Evolutionary conservation across 2,113 vertebrate species (phyloP).

Genomic region (Hydropotes inermis): DNA sequence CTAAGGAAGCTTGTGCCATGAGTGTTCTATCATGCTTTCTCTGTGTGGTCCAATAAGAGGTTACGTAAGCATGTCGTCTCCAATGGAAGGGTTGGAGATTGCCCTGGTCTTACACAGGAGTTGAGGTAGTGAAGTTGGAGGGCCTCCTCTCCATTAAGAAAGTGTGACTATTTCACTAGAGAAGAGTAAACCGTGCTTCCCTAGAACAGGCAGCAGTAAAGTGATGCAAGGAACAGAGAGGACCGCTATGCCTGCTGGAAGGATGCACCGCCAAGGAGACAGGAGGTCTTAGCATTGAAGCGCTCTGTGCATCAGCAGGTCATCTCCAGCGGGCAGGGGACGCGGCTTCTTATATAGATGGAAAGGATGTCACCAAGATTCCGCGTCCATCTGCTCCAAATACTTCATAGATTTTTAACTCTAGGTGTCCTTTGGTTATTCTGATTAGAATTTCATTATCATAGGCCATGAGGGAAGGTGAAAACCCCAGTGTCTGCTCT

Average conservation of each 20-base stretch:
- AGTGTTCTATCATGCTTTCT: background rate
- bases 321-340: background rate
- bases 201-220: background rate
- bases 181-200: background rate
- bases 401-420: background rate
- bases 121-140: background rate
- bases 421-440: background rate
- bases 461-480: background rate
- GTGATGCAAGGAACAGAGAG: background rate
- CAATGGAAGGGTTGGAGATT: background rate
- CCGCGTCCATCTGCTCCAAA: background rate
- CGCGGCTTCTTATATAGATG: background rate
- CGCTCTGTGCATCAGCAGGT: background rate
- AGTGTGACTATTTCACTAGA: background rate
- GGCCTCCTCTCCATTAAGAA: background rate
- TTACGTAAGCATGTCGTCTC: background rate
- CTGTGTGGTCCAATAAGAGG: background rate
- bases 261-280: background rate
- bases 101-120: background rate
- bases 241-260: background rate
- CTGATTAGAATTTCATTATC: background rate
- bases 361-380: background rate
- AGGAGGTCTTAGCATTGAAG: background rate
- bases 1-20: background rate
- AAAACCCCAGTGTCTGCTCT: background rate